phyloP scores from a whole-genome alignment of 2,113 vertebrate genomes.

The Cephalophus harveyi region DNA sequence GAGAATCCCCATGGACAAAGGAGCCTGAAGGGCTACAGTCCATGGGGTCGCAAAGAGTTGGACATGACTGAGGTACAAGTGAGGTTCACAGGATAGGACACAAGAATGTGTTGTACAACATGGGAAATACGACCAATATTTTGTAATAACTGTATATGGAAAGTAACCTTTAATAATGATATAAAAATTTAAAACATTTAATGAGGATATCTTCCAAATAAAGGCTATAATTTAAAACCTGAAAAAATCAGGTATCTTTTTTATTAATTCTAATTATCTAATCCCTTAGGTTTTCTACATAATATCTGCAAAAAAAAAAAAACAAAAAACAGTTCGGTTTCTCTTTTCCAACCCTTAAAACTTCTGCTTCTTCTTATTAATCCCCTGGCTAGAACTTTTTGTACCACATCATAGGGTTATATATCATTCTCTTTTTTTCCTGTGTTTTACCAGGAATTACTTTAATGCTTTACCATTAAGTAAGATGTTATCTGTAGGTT shows the following conservation, averaged over 20 bases:
- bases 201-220: neutral
- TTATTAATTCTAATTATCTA: neutral
- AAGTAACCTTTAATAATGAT: neutral
- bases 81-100: neutral
- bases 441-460: slow-evolving; percentile 18
- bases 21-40: neutral
- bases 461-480: slow-evolving; percentile 4
- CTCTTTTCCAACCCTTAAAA: neutral
- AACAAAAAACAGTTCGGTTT: neutral
- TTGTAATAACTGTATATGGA: neutral
- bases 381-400: neutral
- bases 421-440: neutral
- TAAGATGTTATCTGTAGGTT: neutral
- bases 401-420: neutral
- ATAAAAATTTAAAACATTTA: neutral
- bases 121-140: neutral
- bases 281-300: neutral
- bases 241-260: neutral
- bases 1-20: neutral
- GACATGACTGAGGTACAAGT: neutral
- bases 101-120: neutral
- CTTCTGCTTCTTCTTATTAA: neutral
- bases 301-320: neutral
- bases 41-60: neutral
- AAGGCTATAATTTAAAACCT: neutral